Percentiles rank a stretch among this genome's conserved stretches.
Evolutionary conservation across 1,140 invertebrate species (phyloP).

Genomic region (Eubasilissa regina): DNA sequence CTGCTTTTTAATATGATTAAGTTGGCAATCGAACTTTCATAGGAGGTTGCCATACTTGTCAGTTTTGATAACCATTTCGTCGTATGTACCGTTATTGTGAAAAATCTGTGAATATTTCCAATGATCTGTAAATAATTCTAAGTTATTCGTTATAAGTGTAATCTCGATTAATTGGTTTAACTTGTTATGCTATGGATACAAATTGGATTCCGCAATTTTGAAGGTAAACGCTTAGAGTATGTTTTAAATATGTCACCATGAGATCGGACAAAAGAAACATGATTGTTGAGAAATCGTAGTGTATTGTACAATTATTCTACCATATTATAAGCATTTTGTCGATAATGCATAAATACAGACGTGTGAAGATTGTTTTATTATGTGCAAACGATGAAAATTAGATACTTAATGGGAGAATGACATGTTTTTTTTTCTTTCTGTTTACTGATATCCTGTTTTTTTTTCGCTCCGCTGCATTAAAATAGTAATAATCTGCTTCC

Average conservation of each 20-base stretch:
- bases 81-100: constrained; percentile 54
- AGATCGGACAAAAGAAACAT: constrained; percentile 50
- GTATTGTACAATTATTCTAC: background rate
- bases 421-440: constrained; percentile 42
- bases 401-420: constrained; percentile 12
- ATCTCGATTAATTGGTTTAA: constrained; percentile 23
- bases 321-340: constrained; percentile 7
- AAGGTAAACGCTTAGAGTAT: constrained; percentile 14
- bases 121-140: constrained; percentile 39
- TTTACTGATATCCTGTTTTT: constrained; percentile 38
- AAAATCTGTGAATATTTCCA: constrained; percentile 49
- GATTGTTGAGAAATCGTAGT: constrained; percentile 37
- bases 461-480: constrained; percentile 1
- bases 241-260: constrained; percentile 45
- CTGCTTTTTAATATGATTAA: background rate
- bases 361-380: background rate
- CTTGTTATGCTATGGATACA: constrained; percentile 18
- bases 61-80: constrained; percentile 53
- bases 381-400: background rate
- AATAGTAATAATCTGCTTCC: background rate
- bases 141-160: constrained; percentile 28
- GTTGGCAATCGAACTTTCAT: constrained; percentile 9
- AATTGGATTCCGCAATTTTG: constrained; percentile 30
- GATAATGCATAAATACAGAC: background rate
- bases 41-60: constrained; percentile 34